Conservation (phyloP, 2,113 vertebrate genomes). For the Albula glossodonta region DNA sequence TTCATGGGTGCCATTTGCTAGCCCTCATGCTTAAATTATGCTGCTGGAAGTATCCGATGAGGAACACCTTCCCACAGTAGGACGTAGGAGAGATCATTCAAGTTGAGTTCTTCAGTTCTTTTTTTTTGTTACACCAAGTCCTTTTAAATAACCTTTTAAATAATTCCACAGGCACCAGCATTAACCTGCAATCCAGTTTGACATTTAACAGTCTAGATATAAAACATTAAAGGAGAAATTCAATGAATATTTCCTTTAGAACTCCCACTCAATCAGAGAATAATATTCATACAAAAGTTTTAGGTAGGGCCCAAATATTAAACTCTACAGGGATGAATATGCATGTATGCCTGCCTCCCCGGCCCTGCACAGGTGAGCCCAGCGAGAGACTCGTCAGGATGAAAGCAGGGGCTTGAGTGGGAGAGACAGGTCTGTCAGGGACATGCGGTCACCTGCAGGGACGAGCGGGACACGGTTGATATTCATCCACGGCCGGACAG, state of each 20-base stretch:
- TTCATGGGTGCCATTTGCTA: neutral
- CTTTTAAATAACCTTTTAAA: neutral
- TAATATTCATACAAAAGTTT: neutral
- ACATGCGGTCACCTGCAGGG: neutral
- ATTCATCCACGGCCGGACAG: neutral
- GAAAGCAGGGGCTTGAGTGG: neutral
- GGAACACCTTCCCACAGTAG: neutral
- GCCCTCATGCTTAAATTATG: neutral
- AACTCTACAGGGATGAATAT: neutral
- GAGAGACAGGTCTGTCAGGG: neutral
- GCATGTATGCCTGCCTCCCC: neutral
- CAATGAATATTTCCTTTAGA: neutral
- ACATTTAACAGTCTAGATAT: neutral
- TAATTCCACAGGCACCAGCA: neutral
- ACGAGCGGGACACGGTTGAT: neutral
- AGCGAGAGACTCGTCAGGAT: neutral
- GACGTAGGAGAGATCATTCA: neutral
- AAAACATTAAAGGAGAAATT: neutral
- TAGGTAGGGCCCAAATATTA: neutral
- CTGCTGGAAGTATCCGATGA: neutral
- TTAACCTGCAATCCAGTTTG: neutral
- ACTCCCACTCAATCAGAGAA: neutral
- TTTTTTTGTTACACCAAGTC: neutral
- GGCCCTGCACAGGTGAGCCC: neutral
- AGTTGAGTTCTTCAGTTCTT: neutral